Evolutionary conservation across 2,888 invertebrate genomes (phyloP), one percentile per base, ranked within the genome.

Genomic region (Nomada hirtipes): DNA sequence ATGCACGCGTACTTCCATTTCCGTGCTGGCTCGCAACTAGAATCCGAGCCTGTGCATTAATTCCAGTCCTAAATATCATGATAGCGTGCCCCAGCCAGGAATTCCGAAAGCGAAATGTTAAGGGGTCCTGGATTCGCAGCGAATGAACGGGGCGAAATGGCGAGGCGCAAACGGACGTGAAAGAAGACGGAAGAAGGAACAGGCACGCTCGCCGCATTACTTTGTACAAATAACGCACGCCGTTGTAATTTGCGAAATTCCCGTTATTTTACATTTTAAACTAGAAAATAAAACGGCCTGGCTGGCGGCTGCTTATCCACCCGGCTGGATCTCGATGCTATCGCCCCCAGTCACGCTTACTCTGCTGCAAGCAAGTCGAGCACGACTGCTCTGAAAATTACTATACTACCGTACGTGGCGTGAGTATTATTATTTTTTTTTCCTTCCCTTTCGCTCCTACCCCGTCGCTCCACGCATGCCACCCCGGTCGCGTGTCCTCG

Each of bases 291-390:
- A 91, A 91, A 89, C 87, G 90, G 89, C 88, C 85, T 86, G 85
- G 86, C 88, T 86, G 83, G 86, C 88, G 87, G 87, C 83, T 83
- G 89, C 90, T 92, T 92, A 92, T 92, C 92, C 89, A 77, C 60
- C 69, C 83, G 83, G 77, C 90, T 88, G 86, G 89, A 92, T 92
- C 92, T 86, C 89, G 92, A 92, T 92, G 88, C 76, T 92, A 92
- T 92, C 91, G 88, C 88, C 76, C 71, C 88, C 82, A 91, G 92
- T 92, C 92, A 92, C 92, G 92, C 92, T 91, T 92, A 88, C 91
- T 88, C 80, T 84, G 86, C 88, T 83, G 87, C 88, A 86, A 87
- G 86, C 88, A 85, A 87, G 82, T 86, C 88, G 86, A 89, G 82
- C 89, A 89, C 90, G 89, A 88, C 88, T 85, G 88, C 86, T 86